Conservation (phyloP, 2,113 vertebrate species). For the Mystacornis crossleyi region DNA sequence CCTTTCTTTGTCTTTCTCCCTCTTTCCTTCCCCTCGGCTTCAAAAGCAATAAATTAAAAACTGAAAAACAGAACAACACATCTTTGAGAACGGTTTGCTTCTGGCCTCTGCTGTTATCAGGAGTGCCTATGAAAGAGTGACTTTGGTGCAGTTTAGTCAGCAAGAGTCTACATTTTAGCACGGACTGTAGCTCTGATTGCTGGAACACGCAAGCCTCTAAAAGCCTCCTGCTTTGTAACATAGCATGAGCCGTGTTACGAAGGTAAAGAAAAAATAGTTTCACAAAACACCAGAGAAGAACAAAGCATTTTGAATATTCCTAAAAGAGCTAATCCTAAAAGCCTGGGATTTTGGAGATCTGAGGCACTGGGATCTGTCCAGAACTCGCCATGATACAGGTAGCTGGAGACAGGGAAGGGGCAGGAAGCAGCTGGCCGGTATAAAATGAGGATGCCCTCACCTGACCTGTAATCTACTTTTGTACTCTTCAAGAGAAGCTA, state of each 20-base stretch:
- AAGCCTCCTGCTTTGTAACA: background rate
- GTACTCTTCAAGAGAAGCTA: background rate
- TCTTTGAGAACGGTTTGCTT: conserved; percentile 26
- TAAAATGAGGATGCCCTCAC: background rate
- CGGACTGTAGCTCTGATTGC: background rate
- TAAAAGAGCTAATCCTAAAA: background rate
- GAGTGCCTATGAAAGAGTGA: background rate
- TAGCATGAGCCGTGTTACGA: background rate
- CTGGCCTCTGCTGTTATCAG: conserved; percentile 23
- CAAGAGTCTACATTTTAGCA: conserved; percentile 21
- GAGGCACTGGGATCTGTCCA: conserved; percentile 9
- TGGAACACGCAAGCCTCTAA: conserved; percentile 17
- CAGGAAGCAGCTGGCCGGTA: background rate
- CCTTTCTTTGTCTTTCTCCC: conserved; percentile 24
- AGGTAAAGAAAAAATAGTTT: conserved; percentile 54
- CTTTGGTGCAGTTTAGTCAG: conserved; percentile 25
- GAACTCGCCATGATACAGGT: background rate
- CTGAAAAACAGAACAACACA: conserved; percentile 10
- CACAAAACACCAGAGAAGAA: background rate
- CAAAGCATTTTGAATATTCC: background rate
- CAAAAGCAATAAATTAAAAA: conserved; percentile 37
- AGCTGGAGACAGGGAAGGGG: background rate
- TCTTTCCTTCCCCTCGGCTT: conserved; percentile 2
- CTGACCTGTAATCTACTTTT: background rate
- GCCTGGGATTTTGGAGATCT: background rate